Percentiles rank a stretch among this genome's conserved stretches.
Conservation (phyloP, 2,797 vertebrate genomes). For the Tokudaia muenninki region DNA sequence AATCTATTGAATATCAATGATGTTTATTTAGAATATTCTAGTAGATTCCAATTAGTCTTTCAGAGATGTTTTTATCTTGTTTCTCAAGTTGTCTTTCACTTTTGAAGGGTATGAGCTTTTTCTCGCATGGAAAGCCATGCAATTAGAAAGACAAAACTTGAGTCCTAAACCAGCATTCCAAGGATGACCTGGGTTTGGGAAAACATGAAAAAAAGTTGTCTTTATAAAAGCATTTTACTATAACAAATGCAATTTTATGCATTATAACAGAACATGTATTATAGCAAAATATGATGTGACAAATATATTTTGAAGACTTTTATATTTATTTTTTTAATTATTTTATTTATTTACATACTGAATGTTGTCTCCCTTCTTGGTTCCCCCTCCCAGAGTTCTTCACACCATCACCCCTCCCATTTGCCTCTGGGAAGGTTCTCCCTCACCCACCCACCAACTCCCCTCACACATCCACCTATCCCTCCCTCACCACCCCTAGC, state of each 20-base stretch:
- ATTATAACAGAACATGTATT: background rate
- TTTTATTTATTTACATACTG: background rate
- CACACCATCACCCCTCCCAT: background rate
- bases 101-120: background rate
- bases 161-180: background rate
- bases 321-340: background rate
- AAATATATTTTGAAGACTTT: background rate
- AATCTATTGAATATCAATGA: background rate
- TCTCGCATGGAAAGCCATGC: background rate
- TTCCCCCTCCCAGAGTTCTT: background rate
- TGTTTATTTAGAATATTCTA: slow-evolving; percentile 1
- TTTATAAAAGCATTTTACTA: background rate
- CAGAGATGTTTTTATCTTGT: background rate
- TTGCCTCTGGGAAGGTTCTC: background rate
- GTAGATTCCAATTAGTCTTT: background rate
- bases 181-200: background rate
- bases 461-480: background rate
- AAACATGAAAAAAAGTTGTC: background rate
- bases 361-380: background rate
- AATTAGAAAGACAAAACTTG: background rate
- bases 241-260: background rate
- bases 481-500: background rate
- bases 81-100: background rate
- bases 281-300: background rate
- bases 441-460: background rate